Evolutionary conservation across 2,797 vertebrate species (phyloP).

Genomic region (Orientallactaga sibirica): DNA sequence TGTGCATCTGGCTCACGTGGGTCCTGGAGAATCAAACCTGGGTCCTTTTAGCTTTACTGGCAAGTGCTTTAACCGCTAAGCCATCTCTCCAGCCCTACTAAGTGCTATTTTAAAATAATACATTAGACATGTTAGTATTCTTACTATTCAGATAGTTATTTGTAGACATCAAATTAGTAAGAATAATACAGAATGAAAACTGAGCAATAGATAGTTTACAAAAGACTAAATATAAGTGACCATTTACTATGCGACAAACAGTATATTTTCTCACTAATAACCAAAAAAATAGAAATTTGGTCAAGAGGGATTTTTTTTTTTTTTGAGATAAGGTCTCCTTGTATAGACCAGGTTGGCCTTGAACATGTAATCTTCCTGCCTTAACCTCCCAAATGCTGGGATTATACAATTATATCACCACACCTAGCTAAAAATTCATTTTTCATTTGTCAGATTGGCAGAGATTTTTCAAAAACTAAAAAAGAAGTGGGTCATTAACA

Average conservation of each 20-base stretch:
- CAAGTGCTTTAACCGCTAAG: too few species aligned
- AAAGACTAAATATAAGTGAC: conserved; percentile 26
- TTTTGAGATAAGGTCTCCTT: neutral
- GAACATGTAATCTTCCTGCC: neutral
- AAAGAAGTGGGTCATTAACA: neutral
- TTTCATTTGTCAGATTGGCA: neutral
- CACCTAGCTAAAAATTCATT: neutral
- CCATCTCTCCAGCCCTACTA: too few species aligned
- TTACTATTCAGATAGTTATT: conserved; percentile 28
- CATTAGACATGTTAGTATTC: neutral
- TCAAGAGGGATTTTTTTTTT: neutral
- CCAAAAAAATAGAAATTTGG: conserved; percentile 41
- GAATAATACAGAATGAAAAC: conserved; percentile 13
- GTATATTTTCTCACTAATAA: conserved; percentile 1
- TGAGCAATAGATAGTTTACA: neutral
- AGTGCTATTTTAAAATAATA: neutral
- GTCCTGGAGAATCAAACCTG: too few species aligned
- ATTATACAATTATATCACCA: neutral
- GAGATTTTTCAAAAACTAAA: neutral
- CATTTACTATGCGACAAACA: neutral
- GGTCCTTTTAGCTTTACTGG: too few species aligned
- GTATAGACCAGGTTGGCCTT: neutral
- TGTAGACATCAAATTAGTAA: neutral
- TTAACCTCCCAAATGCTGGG: neutral
- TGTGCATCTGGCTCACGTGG: too few species aligned